Base-by-base conservation (phyloP, 1,140 invertebrate species). In the Cotesia chilonis region DNA sequence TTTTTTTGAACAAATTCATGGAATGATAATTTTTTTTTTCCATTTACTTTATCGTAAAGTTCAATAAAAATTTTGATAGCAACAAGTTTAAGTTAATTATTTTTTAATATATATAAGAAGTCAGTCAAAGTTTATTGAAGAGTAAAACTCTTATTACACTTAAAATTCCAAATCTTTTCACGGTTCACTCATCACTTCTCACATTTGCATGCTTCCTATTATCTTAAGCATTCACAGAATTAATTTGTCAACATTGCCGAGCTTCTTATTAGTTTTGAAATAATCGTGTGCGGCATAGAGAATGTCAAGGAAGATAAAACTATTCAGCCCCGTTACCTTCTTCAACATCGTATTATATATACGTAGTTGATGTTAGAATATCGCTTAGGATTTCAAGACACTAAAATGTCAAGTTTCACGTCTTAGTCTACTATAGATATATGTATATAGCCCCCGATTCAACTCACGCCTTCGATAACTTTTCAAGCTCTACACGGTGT, bases 401-500 rank as follows among this genome's bases (percentile, higher is more conserved):
- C 14, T 28, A 35, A 59, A 59, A 63, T 38, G 60, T 63, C 36
- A 28, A 63, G 60, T 63, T 38, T 38, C 60, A 38, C 28, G 60
- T 63, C 28, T 28, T 28, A 28, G 28, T 28, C 28, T 28, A 28
- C 28, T 28, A 28, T 28, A 28, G 1, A 28, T 28, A 28, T 28
- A 28, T 28, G 28, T 28, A 28, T 28, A 28, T 28, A 28, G 28
- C 3, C 60, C 60, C 37, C 60, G 37, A 63, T 63, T 63, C 35
- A 17, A 36, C 35, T 63, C 60, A 63, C 60, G 60, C 60, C 35
- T 63, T 63, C 60, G 60, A 63, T 63, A 63, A 63, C 35, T 9
- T 36, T 4, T 28, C 35, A 36, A n/a, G 60, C 37, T 63, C 35
- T 37, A 12, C 7, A 57, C 28, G 12, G 60, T 37, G 35, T 12